Conservation (phyloP, 2,797 vertebrate genomes). For the Gadopsis marmoratus region DNA sequence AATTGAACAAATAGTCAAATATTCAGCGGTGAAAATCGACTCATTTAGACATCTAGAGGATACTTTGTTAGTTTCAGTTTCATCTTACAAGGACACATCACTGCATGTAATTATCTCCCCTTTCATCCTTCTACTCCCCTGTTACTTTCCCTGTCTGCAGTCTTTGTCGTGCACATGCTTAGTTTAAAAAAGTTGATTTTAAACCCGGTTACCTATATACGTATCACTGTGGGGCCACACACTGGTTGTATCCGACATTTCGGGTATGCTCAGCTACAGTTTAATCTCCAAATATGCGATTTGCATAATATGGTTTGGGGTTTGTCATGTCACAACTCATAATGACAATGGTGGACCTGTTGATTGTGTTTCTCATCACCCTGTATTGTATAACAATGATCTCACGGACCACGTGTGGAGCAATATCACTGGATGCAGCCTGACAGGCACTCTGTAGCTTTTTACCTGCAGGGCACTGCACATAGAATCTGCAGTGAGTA, state of each 20-base stretch:
- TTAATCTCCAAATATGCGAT: background rate
- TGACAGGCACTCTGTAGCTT: no score
- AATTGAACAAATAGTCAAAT: background rate
- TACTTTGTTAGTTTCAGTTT: background rate
- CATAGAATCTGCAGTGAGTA: no score
- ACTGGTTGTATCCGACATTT: background rate
- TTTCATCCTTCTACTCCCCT: background rate
- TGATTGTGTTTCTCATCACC: no score
- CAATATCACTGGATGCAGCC: no score
- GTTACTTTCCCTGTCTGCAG: background rate
- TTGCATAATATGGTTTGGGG: conserved; percentile 5
- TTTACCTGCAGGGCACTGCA: no score
- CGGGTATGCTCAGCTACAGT: background rate
- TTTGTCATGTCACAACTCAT: no score
- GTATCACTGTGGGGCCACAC: no score
- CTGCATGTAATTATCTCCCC: background rate
- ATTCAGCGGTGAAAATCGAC: background rate
- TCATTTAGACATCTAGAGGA: background rate
- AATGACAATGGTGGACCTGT: no score
- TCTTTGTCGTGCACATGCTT: background rate
- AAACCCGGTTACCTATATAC: background rate
- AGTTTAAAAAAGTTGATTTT: background rate
- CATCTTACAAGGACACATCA: background rate
- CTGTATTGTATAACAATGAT: no score
- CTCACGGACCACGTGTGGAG: no score